A percentile compares a stretch with the other conserved stretches of the same genome.
Evolutionary conservation across 1,140 invertebrate species (phyloP).

Genomic region (honey bee (Apis mellifera)): Amel_HAv3.1 CM009933.2:12321001-12321500

Average conservation of each 20-base stretch:
- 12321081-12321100: background rate
- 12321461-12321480: too few relatives aligned
- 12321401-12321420: background rate
- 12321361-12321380: background rate
- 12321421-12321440: background rate
- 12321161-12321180: slow-evolving; percentile 51
- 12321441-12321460: too few relatives aligned
- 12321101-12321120: slow-evolving; percentile 26
- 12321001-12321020: background rate
- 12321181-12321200: slow-evolving; percentile 54
- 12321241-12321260: slow-evolving; percentile 71
- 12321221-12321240: slow-evolving; percentile 62
- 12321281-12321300: slow-evolving; percentile 80
- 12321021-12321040: background rate
- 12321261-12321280: slow-evolving; percentile 79
- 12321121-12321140: slow-evolving; percentile 64
- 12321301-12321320: slow-evolving; percentile 57
- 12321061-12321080: background rate
- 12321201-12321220: slow-evolving; percentile 66
- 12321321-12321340: slow-evolving; percentile 10
- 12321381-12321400: background rate
- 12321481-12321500: too few relatives aligned
- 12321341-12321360: background rate
- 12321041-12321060: background rate
- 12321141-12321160: slow-evolving; percentile 61